Conservation (phyloP, 1,140 invertebrate genomes). For the Drosophila willistoni region DNA sequence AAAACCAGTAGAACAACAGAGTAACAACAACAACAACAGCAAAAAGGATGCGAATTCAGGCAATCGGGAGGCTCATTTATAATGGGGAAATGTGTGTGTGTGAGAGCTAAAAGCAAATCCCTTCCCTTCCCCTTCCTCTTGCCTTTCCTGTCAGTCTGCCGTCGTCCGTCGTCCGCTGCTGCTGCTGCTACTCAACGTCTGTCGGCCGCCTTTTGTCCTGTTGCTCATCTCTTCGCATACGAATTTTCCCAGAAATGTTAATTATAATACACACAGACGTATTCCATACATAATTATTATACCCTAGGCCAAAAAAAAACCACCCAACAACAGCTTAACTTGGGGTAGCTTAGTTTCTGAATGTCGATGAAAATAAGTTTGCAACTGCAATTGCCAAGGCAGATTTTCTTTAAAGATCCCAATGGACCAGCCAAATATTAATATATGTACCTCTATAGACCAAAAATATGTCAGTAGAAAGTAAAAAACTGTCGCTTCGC, state of each 20-base stretch:
- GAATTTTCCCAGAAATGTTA: conserved; percentile 81
- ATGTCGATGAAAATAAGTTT: no score
- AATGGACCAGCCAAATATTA: no score
- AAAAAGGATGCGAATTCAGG: conserved; percentile 53
- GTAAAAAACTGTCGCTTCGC: no score
- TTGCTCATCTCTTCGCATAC: conserved; percentile 64
- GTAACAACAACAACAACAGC: conserved; percentile 36
- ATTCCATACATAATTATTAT: conserved; percentile 65
- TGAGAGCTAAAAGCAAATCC: conserved; percentile 63
- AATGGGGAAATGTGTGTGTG: conserved; percentile 42
- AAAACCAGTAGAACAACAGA: conserved; percentile 76
- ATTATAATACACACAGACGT: conserved; percentile 75
- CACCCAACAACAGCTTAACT: no score
- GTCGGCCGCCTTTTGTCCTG: conserved; percentile 74
- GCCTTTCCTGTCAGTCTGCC: conserved; percentile 35
- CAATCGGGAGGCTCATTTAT: conserved; percentile 49
- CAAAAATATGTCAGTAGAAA: no score
- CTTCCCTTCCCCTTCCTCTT: conserved; percentile 56
- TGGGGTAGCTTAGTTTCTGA: background rate
- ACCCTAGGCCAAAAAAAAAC: background rate
- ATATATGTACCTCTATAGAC: no score
- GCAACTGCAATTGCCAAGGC: no score
- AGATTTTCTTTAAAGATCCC: no score
- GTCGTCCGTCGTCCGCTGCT: conserved; percentile 34
- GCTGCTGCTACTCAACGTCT: conserved; percentile 45